Base-by-base conservation (phyloP, 2,113 vertebrate genomes). In the Pollachius pollachius region DNA sequence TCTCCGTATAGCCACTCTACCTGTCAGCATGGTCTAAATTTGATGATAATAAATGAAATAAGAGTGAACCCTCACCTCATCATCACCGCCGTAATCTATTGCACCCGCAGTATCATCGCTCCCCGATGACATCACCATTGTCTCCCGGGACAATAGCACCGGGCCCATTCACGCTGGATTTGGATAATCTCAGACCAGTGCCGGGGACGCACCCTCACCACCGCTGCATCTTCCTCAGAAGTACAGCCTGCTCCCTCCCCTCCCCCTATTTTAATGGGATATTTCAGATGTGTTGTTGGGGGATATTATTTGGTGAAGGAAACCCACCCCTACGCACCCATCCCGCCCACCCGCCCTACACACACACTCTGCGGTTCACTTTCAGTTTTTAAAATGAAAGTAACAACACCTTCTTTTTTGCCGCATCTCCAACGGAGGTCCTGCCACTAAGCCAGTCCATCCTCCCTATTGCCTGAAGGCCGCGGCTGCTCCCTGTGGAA, bases 21-120 rank as follows among this genome's bases (percentile, higher is more conserved):
- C 69, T 86, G 85, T 89, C 85, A 89, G 84, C 86, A 80, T 64
- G 77, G 73, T 69, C 87, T 77, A 82, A 82, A 86, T 81, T 78
- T 85, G 85, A 89, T 86, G 83, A 80, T 84, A 89, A 89, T 89
- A 89, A 89, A 91, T 90, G 83, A 87, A 89, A 89, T 88, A 85
- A 91, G 85, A 82, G 85, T 68, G 41, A 81, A 78, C 85, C 78
- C 78, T 78, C 84, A 72, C 80, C 86, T 86, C 87, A 83, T 88
- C 89, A 86, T 88, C 78, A 65, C 84, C 79, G 79, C 76, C 82
- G 80, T 84, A 87, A 88, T 89, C 82, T 87, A 74, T 84, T 73
- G 76, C 79, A 72, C 79, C 78, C 73, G 79, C 82, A 77, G 85
- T 83, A 88, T 85, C 81, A 85, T 72, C 72, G 69, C 72, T 71